Evolutionary conservation across 2,113 vertebrate genomes (phyloP).

Genomic region (Anseranas semipalmata): DNA sequence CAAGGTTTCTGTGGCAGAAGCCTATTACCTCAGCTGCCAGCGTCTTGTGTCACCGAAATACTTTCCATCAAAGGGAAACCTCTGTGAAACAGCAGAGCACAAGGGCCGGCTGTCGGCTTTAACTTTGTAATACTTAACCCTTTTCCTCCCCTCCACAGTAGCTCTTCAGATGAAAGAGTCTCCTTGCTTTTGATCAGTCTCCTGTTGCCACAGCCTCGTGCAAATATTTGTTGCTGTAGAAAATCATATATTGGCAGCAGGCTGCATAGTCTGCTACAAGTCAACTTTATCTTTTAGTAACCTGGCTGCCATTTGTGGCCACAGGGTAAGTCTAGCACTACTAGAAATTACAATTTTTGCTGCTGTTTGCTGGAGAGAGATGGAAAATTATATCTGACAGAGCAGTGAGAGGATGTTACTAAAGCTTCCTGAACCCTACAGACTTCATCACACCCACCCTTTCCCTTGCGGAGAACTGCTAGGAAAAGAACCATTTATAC

Average conservation of each 20-base stretch:
- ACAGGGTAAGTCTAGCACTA: background rate
- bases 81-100: background rate
- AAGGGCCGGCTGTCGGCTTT: background rate
- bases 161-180: background rate
- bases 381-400: background rate
- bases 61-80: conserved; percentile 70
- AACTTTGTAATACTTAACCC: conserved; percentile 41
- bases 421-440: background rate
- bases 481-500: background rate
- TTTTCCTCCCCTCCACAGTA: background rate
- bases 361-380: background rate
- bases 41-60: conserved; percentile 51
- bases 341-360: background rate
- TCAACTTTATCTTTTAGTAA: background rate
- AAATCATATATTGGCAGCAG: background rate
- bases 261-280: background rate
- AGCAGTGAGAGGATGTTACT: background rate
- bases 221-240: background rate
- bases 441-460: background rate
- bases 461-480: background rate
- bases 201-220: background rate
- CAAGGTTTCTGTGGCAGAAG: conserved; percentile 1
- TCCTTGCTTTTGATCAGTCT: background rate
- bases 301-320: background rate
- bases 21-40: conserved; percentile 4